These are phyloP conservation scores for Gymnothorax javanicus DNA, from an alignment of 2,797 vertebrate genomes.

Conservation along the genomic window DNA sequence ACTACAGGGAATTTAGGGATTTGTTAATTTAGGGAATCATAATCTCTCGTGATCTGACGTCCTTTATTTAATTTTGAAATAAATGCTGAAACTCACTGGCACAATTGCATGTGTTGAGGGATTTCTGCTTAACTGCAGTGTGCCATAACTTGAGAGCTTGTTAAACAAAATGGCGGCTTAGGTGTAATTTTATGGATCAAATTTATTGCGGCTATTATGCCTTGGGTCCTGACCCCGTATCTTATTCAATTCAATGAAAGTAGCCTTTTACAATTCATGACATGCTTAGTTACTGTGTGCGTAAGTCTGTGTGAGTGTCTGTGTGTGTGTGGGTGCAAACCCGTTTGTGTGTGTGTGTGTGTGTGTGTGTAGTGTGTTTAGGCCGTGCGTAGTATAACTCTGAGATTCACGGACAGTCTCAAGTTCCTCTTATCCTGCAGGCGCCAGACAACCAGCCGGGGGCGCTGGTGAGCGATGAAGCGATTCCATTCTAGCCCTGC, in stretches of 20 bases:
- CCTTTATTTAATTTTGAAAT: background rate
- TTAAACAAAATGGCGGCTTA: slow-evolving; percentile 54
- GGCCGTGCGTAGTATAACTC: no score
- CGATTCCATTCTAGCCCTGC: background rate
- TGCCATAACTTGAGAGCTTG: slow-evolving; percentile 41
- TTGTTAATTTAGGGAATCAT: background rate
- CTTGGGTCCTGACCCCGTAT: slow-evolving; percentile 72
- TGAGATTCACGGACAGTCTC: no score
- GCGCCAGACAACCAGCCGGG: background rate
- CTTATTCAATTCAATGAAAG: slow-evolving; percentile 74
- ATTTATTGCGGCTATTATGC: slow-evolving; percentile 76
- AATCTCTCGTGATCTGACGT: background rate
- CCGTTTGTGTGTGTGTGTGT: background rate
- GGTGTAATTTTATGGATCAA: slow-evolving; percentile 69
- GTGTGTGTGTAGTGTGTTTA: background rate
- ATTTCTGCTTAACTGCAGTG: slow-evolving; percentile 43
- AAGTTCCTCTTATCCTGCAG: no score
- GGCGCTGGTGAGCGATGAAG: background rate
- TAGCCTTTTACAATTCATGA: slow-evolving; percentile 70
- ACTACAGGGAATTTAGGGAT: background rate
- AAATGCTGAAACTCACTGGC: background rate
- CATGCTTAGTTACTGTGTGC: slow-evolving; percentile 31
- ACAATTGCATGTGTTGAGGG: slow-evolving; percentile 22
- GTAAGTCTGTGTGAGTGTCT: background rate
- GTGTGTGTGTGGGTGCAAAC: background rate